Conservation (phyloP, 2,797 vertebrate genomes). For the Pseudochromis fuscus region DNA sequence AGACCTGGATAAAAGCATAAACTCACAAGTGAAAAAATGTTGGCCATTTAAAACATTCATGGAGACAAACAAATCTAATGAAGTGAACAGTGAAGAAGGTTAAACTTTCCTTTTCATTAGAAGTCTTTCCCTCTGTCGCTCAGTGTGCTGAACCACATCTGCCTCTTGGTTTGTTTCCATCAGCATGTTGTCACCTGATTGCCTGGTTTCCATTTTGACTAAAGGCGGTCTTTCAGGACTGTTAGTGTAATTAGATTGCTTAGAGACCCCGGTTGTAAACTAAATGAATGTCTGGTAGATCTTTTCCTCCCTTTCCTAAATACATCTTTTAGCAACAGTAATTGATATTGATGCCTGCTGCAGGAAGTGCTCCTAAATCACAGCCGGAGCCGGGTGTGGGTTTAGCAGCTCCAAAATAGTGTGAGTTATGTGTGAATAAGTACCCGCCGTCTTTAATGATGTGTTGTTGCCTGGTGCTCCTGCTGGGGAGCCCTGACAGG, state of each 20-base stretch:
- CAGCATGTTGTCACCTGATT: constrained; percentile 36
- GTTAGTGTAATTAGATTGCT: constrained; percentile 63
- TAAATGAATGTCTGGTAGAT: constrained; percentile 60
- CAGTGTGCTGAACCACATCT: neutral
- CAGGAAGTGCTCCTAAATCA: constrained; percentile 80
- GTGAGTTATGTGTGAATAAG: constrained; percentile 79
- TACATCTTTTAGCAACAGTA: constrained; percentile 78
- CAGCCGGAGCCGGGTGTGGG: constrained; percentile 57
- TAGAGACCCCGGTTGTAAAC: constrained; percentile 54
- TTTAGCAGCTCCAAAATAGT: constrained; percentile 64
- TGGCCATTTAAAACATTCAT: too few relatives aligned
- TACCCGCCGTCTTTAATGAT: constrained; percentile 78
- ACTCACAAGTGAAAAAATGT: too few relatives aligned
- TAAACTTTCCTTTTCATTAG: neutral
- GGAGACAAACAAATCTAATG: too few relatives aligned
- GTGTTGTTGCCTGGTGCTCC: constrained; percentile 69
- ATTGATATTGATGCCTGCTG: constrained; percentile 82
- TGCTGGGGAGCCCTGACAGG: constrained; percentile 66
- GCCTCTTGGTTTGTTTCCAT: neutral
- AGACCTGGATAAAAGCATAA: too few relatives aligned
- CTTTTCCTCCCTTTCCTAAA: constrained; percentile 66
- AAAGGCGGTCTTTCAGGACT: constrained; percentile 38
- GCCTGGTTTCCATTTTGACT: constrained; percentile 36
- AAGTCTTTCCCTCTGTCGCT: neutral
- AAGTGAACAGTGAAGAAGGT: too few relatives aligned